Base-by-base conservation (phyloP, 2,888 invertebrate species). In the Flexamia atlantica region DNA sequence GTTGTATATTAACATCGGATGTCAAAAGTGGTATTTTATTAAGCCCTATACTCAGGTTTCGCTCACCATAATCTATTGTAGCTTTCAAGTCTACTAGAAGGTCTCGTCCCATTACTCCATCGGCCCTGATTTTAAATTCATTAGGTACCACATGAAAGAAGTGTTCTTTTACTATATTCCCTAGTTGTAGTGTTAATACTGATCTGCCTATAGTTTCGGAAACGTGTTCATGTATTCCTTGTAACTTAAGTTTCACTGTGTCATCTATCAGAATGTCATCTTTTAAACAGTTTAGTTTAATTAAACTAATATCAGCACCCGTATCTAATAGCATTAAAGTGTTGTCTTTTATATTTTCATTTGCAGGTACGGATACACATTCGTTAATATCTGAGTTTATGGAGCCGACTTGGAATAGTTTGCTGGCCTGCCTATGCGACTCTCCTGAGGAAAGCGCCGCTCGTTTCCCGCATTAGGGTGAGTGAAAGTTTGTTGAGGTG, bases 231-330 rank as follows among this genome's bases (percentile, higher is more conserved):
- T 40, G 36, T 40, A 40, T 76, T 40, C 40, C 76, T 42, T 76
- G 36, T 2, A 76, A 23, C 14, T 76, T 23, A 14, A 76, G 1
- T 76, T 76, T 76, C 1, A 40, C 23, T 12, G 9, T 40, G 42
- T 76, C 76, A 76, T 76, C 42, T 40, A 76, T 76, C 28, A 76
- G 20, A n/a, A 20, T 76, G 36, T 76, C 76, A 20, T 76, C 76
- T 20, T 25, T 76, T 23, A 40, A 25, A 42, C 42, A 9, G 14
- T 76, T 2, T 76, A 76, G 42, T 76, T 76, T 76, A 40, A 76
- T 76, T n/a, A 76, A 20, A 40, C 76, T 17, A 40, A 40, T n/a
- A 76, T 40, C 76, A 40, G 76, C 76, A 3, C 76, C 76, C 7
- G 36, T 76, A n/a, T 76, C 76, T 40, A 76, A n/a, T 20, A 76